Evolutionary conservation across 1,140 invertebrate species (phyloP).

Genomic region (Vanessa atalanta): DNA sequence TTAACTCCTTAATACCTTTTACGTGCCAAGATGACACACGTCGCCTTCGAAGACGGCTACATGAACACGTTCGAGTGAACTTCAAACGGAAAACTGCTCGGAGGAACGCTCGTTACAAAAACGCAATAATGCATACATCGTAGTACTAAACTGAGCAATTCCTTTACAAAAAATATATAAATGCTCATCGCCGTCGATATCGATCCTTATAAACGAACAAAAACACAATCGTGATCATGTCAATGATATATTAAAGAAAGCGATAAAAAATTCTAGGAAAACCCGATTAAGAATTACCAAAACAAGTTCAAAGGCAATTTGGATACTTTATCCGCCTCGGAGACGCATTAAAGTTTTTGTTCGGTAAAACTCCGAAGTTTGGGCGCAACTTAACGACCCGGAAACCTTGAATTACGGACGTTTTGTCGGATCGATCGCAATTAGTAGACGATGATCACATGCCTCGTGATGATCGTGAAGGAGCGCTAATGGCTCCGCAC

Average conservation of each 20-base stretch:
- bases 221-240: neutral
- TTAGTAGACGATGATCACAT: constrained; percentile 23
- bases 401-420: neutral
- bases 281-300: too few species aligned
- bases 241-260: neutral
- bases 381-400: neutral
- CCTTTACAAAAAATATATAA: neutral
- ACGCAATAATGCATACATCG: neutral
- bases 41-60: neutral
- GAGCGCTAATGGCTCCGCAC: neutral
- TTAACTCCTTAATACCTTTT: neutral
- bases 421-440: neutral
- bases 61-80: neutral
- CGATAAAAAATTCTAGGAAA: neutral
- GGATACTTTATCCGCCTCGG: too few species aligned
- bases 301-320: too few species aligned
- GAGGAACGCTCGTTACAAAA: neutral
- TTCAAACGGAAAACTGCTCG: neutral
- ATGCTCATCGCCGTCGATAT: neutral
- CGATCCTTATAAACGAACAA: neutral
- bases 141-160: neutral
- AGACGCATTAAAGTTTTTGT: too few species aligned
- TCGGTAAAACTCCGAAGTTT: too few species aligned
- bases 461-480: constrained; percentile 16
- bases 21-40: neutral